Conservation (phyloP, 2,797 vertebrate genomes). For the Ibycter americanus region DNA sequence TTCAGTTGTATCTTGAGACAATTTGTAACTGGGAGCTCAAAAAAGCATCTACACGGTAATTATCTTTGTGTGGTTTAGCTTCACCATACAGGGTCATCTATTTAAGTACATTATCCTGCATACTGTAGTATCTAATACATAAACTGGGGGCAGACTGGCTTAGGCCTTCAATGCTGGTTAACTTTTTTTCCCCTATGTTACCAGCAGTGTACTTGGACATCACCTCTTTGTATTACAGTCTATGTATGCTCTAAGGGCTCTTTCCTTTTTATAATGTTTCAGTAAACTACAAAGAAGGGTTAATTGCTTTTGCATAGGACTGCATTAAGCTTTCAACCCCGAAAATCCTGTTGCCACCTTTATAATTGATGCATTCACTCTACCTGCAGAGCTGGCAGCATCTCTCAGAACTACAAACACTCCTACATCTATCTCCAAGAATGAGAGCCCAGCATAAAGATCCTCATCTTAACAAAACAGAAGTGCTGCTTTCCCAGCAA, state of each 20-base stretch:
- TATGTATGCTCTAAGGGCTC: neutral
- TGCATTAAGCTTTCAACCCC: slow-evolving; percentile 23
- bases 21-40: neutral
- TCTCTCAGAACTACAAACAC: neutral
- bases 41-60: neutral
- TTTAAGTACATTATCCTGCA: neutral
- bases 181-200: neutral
- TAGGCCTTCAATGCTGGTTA: neutral
- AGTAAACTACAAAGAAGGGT: slow-evolving; percentile 2
- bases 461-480: neutral
- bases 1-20: neutral
- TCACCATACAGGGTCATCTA: neutral
- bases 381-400: slow-evolving; percentile 44
- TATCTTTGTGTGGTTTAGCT: neutral
- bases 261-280: neutral
- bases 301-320: neutral
- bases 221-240: neutral
- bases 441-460: neutral
- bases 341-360: slow-evolving; percentile 6
- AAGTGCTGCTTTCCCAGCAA: neutral
- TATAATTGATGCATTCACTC: neutral
- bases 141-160: neutral
- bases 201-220: neutral
- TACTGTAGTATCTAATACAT: neutral
- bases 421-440: neutral